Evolutionary conservation across 2,797 vertebrate species (phyloP).

Genomic region (Morus bassanus): DNA sequence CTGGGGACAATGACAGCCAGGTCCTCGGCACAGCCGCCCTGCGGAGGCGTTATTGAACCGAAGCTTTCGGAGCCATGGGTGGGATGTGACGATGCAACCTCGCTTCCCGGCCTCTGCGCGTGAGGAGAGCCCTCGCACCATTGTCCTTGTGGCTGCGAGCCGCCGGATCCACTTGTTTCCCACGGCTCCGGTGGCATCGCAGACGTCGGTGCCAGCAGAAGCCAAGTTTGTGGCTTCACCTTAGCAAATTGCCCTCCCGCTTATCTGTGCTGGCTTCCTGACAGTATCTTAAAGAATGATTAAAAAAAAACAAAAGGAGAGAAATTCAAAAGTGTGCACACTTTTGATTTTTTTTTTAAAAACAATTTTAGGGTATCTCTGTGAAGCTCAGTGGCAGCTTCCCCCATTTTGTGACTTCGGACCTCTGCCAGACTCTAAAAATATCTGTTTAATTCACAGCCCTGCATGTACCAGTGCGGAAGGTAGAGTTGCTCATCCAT

Average conservation of each 20-base stretch:
- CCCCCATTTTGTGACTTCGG: neutral
- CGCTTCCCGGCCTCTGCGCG: neutral
- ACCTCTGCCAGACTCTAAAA: neutral
- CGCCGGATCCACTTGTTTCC: neutral
- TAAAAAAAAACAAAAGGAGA: neutral
- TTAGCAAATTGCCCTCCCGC: accelerated
- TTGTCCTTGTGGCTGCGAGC: neutral
- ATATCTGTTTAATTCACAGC: neutral
- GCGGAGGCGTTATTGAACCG: accelerated
- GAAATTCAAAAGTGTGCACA: accelerated
- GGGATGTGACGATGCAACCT: accelerated
- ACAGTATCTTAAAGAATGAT: neutral
- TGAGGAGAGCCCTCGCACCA: neutral
- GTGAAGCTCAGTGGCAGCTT: neutral
- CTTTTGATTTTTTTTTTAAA: neutral
- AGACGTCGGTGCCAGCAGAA: accelerated
- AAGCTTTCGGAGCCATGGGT: neutral
- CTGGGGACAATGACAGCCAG: neutral
- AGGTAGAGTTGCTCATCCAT: neutral
- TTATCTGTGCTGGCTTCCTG: neutral
- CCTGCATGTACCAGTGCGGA: neutral
- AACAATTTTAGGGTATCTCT: neutral
- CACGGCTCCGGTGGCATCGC: accelerated
- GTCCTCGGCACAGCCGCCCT: accelerated
- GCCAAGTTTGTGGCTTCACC: neutral